phyloP scores from a whole-genome alignment of 2,113 vertebrate genomes.

The Isurus oxyrinchus region DNA sequence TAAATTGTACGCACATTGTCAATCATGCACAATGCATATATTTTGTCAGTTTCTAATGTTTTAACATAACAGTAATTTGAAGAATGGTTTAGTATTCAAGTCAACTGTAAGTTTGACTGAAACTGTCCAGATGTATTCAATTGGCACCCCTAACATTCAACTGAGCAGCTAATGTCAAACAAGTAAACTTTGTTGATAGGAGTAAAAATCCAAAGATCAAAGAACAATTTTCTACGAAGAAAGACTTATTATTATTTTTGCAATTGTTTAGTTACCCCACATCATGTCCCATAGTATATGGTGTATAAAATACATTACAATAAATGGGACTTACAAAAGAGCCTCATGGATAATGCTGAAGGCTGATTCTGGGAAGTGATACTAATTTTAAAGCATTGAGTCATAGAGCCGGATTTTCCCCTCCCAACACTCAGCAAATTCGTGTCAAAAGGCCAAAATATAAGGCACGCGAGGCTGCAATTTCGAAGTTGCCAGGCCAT shows the following conservation, averaged over 20 bases:
- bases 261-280: not conserved
- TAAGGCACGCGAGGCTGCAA: no score
- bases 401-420: not conserved
- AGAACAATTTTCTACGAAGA: not conserved
- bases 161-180: not conserved
- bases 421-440: not conserved
- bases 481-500: no score
- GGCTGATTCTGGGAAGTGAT: not conserved
- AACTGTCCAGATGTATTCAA: not conserved
- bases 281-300: not conserved
- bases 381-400: not conserved
- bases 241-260: not conserved
- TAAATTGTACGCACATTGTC: not conserved
- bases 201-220: not conserved
- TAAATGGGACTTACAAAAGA: not conserved
- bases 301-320: not conserved
- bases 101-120: not conserved
- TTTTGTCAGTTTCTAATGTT: not conserved
- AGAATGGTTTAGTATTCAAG: not conserved
- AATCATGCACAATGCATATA: not conserved
- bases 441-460: no score
- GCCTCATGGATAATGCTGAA: not conserved
- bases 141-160: not conserved
- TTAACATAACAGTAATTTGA: not conserved
- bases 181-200: not conserved